A percentile compares a stretch with the other conserved stretches of the same genome.
These are phyloP conservation scores for Bos indicus DNA, from an alignment of 2,113 vertebrate genomes.

Conservation along the genomic window DNA sequence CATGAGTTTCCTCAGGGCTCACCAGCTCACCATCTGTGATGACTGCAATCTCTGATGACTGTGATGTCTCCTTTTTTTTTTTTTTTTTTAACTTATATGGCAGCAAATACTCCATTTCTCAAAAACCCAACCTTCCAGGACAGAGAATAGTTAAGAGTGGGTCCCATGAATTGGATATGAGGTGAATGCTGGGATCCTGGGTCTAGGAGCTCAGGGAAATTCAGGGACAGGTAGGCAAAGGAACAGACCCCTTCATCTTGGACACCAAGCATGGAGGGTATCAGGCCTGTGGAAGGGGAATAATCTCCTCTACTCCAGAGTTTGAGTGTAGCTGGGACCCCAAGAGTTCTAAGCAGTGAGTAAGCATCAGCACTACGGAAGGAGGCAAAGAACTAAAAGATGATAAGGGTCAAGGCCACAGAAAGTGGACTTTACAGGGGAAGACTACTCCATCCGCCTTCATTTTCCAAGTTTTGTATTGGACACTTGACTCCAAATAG, in stretches of 20 bases:
- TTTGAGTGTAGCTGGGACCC: neutral
- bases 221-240: neutral
- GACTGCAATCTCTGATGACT: neutral
- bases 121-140: neutral
- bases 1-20: neutral
- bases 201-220: neutral
- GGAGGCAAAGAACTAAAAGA: neutral
- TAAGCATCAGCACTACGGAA: neutral
- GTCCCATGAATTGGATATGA: neutral
- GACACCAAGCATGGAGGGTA: neutral
- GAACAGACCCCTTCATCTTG: neutral
- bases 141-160: neutral
- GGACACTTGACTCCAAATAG: neutral
- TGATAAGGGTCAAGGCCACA: neutral
- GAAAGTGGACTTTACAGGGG: neutral
- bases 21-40: neutral
- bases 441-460: neutral
- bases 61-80: neutral
- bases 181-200: neutral
- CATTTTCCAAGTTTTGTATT: neutral
- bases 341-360: neutral
- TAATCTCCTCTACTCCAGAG: neutral
- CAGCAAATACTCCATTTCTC: neutral
- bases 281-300: neutral
- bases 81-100: neutral